A percentile compares a stretch with the other conserved stretches of the same genome.
These are phyloP conservation scores for Tolmerus cingulatus DNA, from an alignment of 2,888 invertebrate species.

Conservation along the genomic window DNA sequence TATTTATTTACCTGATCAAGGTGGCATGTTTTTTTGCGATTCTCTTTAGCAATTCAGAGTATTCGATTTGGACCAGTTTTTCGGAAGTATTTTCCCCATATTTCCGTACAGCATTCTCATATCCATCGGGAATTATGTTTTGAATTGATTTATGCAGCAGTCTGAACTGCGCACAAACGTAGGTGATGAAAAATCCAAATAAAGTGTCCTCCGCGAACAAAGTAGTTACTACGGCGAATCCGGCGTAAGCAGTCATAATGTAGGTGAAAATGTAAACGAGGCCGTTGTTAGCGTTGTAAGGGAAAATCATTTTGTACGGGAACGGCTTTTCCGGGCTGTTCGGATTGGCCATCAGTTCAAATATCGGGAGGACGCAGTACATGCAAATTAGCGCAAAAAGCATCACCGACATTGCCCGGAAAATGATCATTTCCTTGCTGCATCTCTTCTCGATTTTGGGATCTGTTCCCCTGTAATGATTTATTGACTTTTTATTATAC, in stretches of 20 bases:
- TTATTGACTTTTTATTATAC: too few species aligned
- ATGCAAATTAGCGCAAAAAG: conserved; percentile 58
- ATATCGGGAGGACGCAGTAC: conserved; percentile 59
- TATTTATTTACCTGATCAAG: conserved; percentile 55
- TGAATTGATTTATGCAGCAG: conserved; percentile 58
- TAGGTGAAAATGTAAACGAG: conserved; percentile 58
- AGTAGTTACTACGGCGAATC: conserved; percentile 61
- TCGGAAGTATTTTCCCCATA: conserved; percentile 41
- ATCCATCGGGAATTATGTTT: conserved; percentile 51
- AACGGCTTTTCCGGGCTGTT: conserved; percentile 56
- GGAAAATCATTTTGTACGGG: conserved; percentile 62
- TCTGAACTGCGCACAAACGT: conserved; percentile 60
- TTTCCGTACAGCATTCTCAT: conserved; percentile 46
- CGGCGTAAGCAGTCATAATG: conserved; percentile 59
- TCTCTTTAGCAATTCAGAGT: conserved; percentile 51
- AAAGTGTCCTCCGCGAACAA: conserved; percentile 61
- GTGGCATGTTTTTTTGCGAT: conserved; percentile 56
- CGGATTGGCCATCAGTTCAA: conserved; percentile 54
- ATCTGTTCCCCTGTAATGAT: conserved; percentile 51
- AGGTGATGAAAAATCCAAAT: conserved; percentile 60
- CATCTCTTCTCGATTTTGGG: conserved; percentile 54
- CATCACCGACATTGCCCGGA: conserved; percentile 57
- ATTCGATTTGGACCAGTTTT: conserved; percentile 49
- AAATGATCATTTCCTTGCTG: conserved; percentile 55
- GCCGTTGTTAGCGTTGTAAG: conserved; percentile 56